Evolutionary conservation across 2,888 invertebrate species (phyloP).

Genomic region (Melanostoma mellinum): DNA sequence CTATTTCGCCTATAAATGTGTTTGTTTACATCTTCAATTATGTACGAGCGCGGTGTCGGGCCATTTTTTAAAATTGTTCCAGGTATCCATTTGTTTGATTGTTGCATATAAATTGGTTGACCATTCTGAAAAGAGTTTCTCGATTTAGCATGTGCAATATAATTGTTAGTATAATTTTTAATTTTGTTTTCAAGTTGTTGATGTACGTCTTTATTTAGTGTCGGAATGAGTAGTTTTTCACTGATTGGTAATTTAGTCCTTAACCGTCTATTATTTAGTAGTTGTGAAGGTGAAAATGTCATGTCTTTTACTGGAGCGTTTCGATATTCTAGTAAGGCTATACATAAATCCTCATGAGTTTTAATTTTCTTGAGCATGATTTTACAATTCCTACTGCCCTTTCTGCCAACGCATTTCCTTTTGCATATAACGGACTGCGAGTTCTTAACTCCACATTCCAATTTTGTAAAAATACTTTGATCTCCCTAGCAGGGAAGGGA

Average conservation of each 20-base stretch:
- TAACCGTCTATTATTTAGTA: neutral
- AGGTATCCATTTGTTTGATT: too few relatives aligned
- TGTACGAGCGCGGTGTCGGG: neutral
- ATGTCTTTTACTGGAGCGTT: too few relatives aligned
- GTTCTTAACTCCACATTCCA: too few relatives aligned
- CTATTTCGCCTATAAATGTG: slow-evolving; percentile 14
- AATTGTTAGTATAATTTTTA: neutral
- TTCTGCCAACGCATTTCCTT: too few relatives aligned
- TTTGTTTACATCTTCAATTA: slow-evolving; percentile 10
- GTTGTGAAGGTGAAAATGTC: too few relatives aligned
- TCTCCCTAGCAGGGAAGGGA: neutral
- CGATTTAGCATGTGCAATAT: neutral
- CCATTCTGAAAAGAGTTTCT: neutral
- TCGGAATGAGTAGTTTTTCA: neutral
- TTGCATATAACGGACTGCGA: too few relatives aligned
- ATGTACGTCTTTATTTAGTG: neutral
- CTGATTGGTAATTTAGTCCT: neutral
- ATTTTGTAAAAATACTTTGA: too few relatives aligned
- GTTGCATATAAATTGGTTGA: too few relatives aligned
- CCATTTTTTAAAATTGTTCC: too few relatives aligned
- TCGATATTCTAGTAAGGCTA: too few relatives aligned
- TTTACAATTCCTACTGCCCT: neutral
- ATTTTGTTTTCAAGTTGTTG: slow-evolving; percentile 5
- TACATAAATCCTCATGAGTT: too few relatives aligned
- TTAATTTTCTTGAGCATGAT: too few relatives aligned